Base-by-base conservation (phyloP, 2,888 invertebrate species). In the Netelia fuscicornis region DNA sequence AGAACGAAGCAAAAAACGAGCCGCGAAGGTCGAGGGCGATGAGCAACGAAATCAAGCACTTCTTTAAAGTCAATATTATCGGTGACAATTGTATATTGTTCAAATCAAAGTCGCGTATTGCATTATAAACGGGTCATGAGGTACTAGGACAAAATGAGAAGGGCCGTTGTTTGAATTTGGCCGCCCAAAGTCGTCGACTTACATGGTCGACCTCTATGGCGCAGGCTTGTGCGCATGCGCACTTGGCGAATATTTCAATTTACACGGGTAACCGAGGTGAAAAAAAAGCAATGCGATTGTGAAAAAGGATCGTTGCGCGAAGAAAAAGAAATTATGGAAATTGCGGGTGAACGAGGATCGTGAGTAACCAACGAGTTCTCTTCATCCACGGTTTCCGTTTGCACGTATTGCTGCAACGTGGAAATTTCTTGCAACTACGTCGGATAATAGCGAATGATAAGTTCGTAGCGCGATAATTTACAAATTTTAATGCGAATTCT, bases 11-110 rank as follows among this genome's bases (percentile, higher is more conserved):
- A 30, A 25, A 71, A 1, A 30, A 48, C 52, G 52, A 60, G 20
- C 20, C 9, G 17, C 62, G 70, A 79, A 79, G 78, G 70, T 79
- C 78, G 78, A 64, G 68, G 56, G 42, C 77, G 58, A 20, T 20
- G 10, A 67, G 48, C 10, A 10, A 58, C 9, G 17, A 58, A 58
- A 10, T 58, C 9, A 2, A 0, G 20, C 20, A 17, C 2, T 48
- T 13, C 2, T 48, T 48, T 3, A 48, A 48, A 11, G 8, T 48
- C 11, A 48, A 48, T 48, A 48, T 48, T 3, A 48, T 13, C 48
- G 11, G 13, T 13, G 11, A 2, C 13, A 48, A 48, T 48, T 48
- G 48, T 13, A 13, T 48, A 11, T 48, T 48, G 13, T 48, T 48
- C 13, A 13, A 48, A 37, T 37, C 37, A 37, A 37, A 6, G 37